Evolutionary conservation across 2,888 invertebrate species (phyloP), one percentile per base, ranked within the genome.

Genomic region (Epicampocera succincta): DNA sequence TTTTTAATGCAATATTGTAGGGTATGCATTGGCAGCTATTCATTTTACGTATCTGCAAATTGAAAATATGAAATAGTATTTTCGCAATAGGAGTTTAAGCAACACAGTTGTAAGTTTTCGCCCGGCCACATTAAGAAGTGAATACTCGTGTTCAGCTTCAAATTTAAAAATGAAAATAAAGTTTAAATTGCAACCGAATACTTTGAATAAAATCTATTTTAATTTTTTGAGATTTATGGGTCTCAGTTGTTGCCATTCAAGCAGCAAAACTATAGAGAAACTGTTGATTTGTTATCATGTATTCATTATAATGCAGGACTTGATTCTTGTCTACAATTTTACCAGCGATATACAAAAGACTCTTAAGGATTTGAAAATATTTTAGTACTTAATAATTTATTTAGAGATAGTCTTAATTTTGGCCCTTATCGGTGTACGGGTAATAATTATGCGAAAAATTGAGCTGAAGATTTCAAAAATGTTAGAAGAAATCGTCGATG

Each of bases 221-320:
- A 54, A 56, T 44, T 88, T 86, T 63, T 87, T 86, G 38, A 84
- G 84, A 40, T 25, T 84, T n/a, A 44, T 88, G 33, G 87, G 83
- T 1, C 75, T 87, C 11, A 79, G 61, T 1, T 87, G 61, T 1
- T 87, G 85, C 60, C 76, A 79, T 29, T 83, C 85, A 0, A 11
- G 25, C 13, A 71, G 63, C 19, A 76, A 82, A 60, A 38, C 0
- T 3, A 19, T 66, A 0, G 65, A 73, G 54, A 12, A 25, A 6
- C 12, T 73, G 1, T 13, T 83, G 38, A 40, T 78, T 9, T 1
- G 58, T 0, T 38, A 79, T 29, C 66, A 71, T 6, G 79, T 80
- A 0, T 17, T 84, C 29, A 73, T 85, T 11, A n/a, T 73, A 25
- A n/a, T 5, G 1, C 46, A 33, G 13, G 60, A 75, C 3, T 0